Conservation (phyloP, 2,888 invertebrate species). For the Hydropsyche betteni region DNA sequence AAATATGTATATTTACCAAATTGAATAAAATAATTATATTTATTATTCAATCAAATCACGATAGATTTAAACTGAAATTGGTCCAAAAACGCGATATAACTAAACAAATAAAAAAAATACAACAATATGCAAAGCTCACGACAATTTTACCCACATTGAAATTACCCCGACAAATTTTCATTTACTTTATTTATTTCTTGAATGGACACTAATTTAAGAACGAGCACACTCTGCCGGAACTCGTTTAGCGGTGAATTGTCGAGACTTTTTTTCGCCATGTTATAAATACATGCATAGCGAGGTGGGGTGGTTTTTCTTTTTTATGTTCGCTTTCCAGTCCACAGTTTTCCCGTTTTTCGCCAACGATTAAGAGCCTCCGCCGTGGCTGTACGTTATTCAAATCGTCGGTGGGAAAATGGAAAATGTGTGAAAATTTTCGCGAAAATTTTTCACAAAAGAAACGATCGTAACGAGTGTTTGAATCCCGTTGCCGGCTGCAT, state of each 20-base stretch:
- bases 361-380: background rate
- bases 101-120: too few relatives aligned
- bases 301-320: too few relatives aligned
- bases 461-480: slow-evolving; percentile 1
- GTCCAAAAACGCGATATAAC: too few relatives aligned
- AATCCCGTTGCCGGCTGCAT: background rate
- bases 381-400: slow-evolving; percentile 6
- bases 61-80: too few relatives aligned
- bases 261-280: background rate
- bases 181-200: too few relatives aligned
- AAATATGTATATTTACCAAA: too few relatives aligned
- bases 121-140: too few relatives aligned
- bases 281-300: background rate
- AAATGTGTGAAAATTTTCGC: background rate
- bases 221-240: slow-evolving; percentile 10
- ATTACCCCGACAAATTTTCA: too few relatives aligned
- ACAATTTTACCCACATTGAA: too few relatives aligned
- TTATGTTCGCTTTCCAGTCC: too few relatives aligned
- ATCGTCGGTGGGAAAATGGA: slow-evolving; percentile 1
- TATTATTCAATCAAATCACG: too few relatives aligned
- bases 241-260: slow-evolving; percentile 17
- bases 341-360: background rate
- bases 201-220: background rate
- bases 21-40: too few relatives aligned
- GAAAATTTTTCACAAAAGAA: background rate